Base-by-base conservation (phyloP, 2,888 invertebrate genomes). In the Nemapogon koenigi region DNA sequence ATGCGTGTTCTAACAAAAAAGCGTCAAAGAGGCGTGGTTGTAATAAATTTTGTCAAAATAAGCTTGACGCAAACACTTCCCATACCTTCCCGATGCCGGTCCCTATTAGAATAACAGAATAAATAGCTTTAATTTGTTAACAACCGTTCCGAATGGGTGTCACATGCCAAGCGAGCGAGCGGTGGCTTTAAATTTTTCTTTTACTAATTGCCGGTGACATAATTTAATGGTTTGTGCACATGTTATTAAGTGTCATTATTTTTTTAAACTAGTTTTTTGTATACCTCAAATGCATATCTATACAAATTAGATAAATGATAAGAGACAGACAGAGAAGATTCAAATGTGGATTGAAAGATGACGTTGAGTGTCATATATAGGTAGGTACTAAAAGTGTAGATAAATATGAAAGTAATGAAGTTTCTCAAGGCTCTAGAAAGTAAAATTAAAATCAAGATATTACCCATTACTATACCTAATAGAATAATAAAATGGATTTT, bases 21-120 rank as follows among this genome's bases (percentile, higher is more conserved):
- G 54, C 55, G 59, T 50, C 55, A 44, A 56, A 65, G 55, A 75
- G 80, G 80, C 78, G 80, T 73, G 79, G 76, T 64, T 51, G 65
- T 58, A 68, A 80, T 80, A 80, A 80, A 80, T 80, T 72, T 73
- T 62, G 75, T 78, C 79, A 78, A 78, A 79, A 76, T 78, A 79
- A 68, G 62, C 69, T 66, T 55, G 63, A 69, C 66, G 59, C 61
- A 67, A 72, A 71, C 72, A 75, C 71, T 72, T 75, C 75, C 73
- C 71, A 70, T 68, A 62, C 52, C 50, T 57, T 58, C 28, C 27
- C 28, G 26, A 26, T 25, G 36, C 17, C 38, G 30, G 31, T 54
- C 68, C 62, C 70, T 65, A 71, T 75, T 76, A 76, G 70, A 75
- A 75, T 73, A 76, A 78, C 75, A 78, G 75, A 69, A 73, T 72